Base-by-base conservation (phyloP, 2,888 invertebrate species). In the Lasioglossum oenotherae region DNA sequence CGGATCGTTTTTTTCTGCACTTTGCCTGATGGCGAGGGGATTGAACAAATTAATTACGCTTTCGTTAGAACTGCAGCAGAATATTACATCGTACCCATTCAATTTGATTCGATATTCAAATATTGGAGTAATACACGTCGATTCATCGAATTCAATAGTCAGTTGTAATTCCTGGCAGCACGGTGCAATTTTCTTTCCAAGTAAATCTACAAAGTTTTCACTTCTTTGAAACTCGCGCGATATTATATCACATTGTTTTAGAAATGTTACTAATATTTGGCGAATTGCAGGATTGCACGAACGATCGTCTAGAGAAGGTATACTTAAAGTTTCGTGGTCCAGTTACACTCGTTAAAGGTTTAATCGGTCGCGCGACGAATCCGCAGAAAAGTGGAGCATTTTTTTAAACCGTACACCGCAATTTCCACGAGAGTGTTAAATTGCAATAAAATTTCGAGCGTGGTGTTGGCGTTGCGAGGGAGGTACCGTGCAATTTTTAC, bases 391-490 rank as follows among this genome's bases (percentile, higher is more conserved):
- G 31, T 64, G 14, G 31, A 31, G 64, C 16, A 27, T 64, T 64
- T 64, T 64, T 64, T 16, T 27, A 31, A 64, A 64, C 64, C 64
- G 64, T 64, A 64, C 64, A 64, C 64, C 31, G 16, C 64, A 64
- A 64, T 31, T 64, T 64, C 16, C 6, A 31, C 64, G 64, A 64
- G 31, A 64, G 64, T 64, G 31, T 64, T 64, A 31, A 31, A 64
- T 64, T 64, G 64, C 64, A 64, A 64, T 64, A 31, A 64, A 64
- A 64, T 64, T 64, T 64, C 64, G 64, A n/a, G 64, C 31, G 27
- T 3, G 4, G 27, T 14, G 57, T n/a, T 4, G 27, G 6, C 64
- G 16, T 64, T 64, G 64, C 16, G 57, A 57, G 31, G 64, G 31
- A 31, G 31, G 64, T 27, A 5, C 60, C 64, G 31, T 1, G 31